phyloP scores from a whole-genome alignment of 2,113 vertebrate species.

The Grallaria varia region DNA sequence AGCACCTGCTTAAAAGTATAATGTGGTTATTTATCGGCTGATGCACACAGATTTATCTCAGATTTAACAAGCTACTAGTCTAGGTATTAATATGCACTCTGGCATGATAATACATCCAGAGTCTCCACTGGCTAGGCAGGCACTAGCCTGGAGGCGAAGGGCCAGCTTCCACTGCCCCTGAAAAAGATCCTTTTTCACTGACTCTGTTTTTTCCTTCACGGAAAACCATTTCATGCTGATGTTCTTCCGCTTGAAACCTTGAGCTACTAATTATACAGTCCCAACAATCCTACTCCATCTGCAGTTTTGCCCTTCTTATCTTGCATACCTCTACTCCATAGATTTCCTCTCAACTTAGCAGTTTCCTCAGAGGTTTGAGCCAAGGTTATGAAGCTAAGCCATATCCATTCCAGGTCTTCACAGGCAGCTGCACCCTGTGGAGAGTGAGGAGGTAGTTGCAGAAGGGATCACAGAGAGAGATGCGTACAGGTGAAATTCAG shows the following conservation, averaged over 20 bases:
- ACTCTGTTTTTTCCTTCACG: not conserved
- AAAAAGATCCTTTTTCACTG: slow-evolving; percentile 27
- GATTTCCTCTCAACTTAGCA: not conserved
- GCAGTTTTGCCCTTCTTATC: not conserved
- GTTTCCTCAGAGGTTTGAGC: not conserved
- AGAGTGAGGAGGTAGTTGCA: not conserved
- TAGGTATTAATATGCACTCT: not conserved
- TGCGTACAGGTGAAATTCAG: not conserved
- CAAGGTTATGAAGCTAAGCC: not conserved
- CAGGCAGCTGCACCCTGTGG: not conserved
- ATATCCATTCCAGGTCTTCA: not conserved
- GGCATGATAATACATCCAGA: not conserved
- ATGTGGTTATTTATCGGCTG: not conserved
- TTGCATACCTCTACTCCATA: not conserved
- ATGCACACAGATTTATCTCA: not conserved
- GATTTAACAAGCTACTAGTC: not conserved
- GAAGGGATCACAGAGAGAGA: not conserved
- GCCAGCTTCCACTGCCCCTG: not conserved
- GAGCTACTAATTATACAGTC: not conserved
- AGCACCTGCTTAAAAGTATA: not conserved
- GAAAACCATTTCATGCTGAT: not conserved
- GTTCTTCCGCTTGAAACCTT: not conserved
- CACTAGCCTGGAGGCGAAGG: not conserved
- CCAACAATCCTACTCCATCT: not conserved
- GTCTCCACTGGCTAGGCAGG: not conserved